phyloP scores from a whole-genome alignment of 2,113 vertebrate genomes.

The Engystomops pustulosus region DNA sequence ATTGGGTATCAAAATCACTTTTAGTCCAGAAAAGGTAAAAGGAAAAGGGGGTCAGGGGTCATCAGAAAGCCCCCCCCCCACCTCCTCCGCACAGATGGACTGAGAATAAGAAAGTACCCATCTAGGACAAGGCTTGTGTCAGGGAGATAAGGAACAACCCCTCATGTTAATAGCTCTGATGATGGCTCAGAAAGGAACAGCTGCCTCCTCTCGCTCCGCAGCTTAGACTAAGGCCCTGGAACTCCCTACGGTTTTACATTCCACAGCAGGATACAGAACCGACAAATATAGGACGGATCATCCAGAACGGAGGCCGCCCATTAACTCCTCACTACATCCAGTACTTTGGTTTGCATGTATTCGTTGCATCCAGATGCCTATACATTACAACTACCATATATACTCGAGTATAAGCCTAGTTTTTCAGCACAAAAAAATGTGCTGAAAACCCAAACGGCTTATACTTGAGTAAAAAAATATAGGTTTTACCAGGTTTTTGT shows the following conservation, averaged over 20 bases:
- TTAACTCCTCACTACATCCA: constrained; percentile 45
- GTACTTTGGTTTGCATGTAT: too few relatives aligned
- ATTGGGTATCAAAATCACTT: neutral
- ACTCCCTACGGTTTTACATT: constrained; percentile 72
- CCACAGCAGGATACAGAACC: constrained; percentile 64
- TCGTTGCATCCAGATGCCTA: too few relatives aligned
- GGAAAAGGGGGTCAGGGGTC: constrained; percentile 20
- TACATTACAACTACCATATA: too few relatives aligned
- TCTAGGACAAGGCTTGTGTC: constrained; percentile 29
- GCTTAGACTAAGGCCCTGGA: constrained; percentile 69
- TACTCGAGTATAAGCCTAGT: too few relatives aligned
- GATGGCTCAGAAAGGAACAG: constrained; percentile 71
- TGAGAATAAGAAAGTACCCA: constrained; percentile 19
- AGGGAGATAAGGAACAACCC: constrained; percentile 57
- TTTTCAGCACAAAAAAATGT: too few relatives aligned
- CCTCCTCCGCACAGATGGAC: constrained; percentile 1
- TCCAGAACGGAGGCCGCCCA: constrained; percentile 28
- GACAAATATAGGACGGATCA: constrained; percentile 70
- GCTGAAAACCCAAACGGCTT: too few relatives aligned
- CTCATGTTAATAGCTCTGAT: constrained; percentile 64
- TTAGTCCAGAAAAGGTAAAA: neutral
- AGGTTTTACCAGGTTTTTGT: too few relatives aligned
- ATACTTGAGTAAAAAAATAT: too few relatives aligned
- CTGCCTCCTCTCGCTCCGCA: constrained; percentile 68
- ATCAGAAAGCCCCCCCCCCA: constrained; percentile 3